Evolutionary conservation across 2,797 vertebrate genomes (phyloP).

Genomic region (Crenuchus spilurus): DNA sequence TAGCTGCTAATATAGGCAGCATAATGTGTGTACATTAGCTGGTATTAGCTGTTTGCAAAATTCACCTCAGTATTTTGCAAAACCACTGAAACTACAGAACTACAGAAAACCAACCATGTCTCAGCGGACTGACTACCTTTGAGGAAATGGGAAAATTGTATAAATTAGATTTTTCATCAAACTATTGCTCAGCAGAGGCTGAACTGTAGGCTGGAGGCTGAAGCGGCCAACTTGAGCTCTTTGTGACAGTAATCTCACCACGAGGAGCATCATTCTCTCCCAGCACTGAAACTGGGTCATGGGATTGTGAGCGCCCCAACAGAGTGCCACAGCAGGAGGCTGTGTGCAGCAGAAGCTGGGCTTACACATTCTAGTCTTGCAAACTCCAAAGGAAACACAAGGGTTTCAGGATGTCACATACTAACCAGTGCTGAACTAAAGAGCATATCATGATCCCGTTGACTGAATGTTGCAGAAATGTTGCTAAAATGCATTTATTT

Average conservation of each 20-base stretch:
- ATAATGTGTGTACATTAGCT: no score
- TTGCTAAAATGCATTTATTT: no score
- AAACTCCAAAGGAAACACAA: not conserved
- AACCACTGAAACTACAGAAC: no score
- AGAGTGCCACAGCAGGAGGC: conserved; percentile 36
- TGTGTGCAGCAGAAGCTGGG: conserved; percentile 4
- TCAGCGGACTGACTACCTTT: not conserved
- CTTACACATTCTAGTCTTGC: not conserved
- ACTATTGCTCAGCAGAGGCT: conserved; percentile 29
- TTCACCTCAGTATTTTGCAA: no score
- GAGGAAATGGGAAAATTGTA: not conserved
- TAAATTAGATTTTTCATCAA: not conserved
- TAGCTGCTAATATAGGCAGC: no score
- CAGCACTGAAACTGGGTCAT: conserved; percentile 56
- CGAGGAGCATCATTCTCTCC: conserved; percentile 45
- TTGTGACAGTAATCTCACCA: conserved; percentile 52
- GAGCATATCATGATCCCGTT: no score
- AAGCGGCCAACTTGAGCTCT: conserved; percentile 45
- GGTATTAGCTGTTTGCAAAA: no score
- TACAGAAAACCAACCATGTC: not conserved
- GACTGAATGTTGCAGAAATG: no score
- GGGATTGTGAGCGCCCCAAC: conserved; percentile 51
- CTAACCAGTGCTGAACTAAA: not conserved
- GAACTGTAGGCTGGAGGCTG: conserved; percentile 31
- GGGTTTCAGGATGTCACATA: not conserved